A percentile compares a stretch with the other conserved stretches of the same genome.
Evolutionary conservation across 2,797 vertebrate genomes (phyloP).

Genomic region (Rhinophrynus dorsalis): DNA sequence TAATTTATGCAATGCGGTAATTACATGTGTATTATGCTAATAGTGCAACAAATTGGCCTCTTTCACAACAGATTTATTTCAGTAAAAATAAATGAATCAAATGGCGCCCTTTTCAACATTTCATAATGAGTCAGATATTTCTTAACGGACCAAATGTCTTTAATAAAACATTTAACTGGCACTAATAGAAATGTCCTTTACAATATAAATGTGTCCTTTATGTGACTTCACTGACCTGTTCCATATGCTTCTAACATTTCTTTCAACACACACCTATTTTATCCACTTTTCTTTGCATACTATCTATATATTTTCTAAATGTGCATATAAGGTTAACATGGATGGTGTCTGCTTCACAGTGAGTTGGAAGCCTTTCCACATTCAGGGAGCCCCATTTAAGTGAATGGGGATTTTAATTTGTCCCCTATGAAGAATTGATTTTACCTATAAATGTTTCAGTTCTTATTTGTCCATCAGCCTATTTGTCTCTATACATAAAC

Average conservation of each 20-base stretch:
- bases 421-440: too few relatives aligned
- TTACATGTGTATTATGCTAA: constrained; percentile 46
- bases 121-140: constrained; percentile 49
- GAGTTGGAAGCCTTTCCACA: too few relatives aligned
- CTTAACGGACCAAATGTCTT: constrained; percentile 48
- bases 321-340: too few relatives aligned
- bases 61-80: constrained; percentile 50
- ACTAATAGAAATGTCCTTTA: constrained; percentile 51
- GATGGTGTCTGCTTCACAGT: too few relatives aligned
- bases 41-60: constrained; percentile 40
- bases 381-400: too few relatives aligned
- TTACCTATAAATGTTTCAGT: too few relatives aligned
- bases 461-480: too few relatives aligned
- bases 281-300: too few relatives aligned
- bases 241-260: constrained; percentile 20
- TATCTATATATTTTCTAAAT: too few relatives aligned
- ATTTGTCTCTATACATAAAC: too few relatives aligned
- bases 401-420: too few relatives aligned
- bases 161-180: constrained; percentile 50
- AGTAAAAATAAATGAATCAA: constrained; percentile 47
- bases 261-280: not conserved
- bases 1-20: constrained; percentile 28
- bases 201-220: constrained; percentile 48
- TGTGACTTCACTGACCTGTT: constrained; percentile 38
- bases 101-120: constrained; percentile 42